phyloP scores from a whole-genome alignment of 2,888 invertebrate genomes.

The Isoperla grammatica region DNA sequence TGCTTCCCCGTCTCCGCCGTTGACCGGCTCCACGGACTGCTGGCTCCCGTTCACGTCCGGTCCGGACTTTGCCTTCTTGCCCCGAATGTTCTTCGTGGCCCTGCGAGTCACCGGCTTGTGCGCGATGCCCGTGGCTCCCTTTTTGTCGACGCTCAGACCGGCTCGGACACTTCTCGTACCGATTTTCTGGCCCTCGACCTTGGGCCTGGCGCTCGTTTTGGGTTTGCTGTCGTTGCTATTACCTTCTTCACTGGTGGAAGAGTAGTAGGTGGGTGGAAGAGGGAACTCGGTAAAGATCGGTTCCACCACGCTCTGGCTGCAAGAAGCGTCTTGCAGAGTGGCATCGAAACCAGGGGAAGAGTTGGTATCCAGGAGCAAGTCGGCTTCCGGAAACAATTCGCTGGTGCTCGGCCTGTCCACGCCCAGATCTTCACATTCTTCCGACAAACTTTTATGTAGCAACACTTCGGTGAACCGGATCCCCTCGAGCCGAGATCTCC shows the following conservation, averaged over 20 bases:
- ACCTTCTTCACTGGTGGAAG: slow-evolving; percentile 40
- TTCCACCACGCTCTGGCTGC: slow-evolving; percentile 41
- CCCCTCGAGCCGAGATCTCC: background rate
- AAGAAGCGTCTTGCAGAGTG: slow-evolving; percentile 46
- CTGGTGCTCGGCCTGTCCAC: slow-evolving; percentile 76
- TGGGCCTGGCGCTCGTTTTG: slow-evolving; percentile 28
- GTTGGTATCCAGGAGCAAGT: slow-evolving; percentile 59
- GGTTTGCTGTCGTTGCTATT: slow-evolving; percentile 38
- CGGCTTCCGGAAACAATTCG: slow-evolving; percentile 72
- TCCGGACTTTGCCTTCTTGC: too few relatives aligned
- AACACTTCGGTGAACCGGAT: slow-evolving; percentile 33
- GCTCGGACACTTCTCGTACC: slow-evolving; percentile 41
- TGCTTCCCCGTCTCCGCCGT: too few relatives aligned
- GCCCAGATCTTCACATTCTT: slow-evolving; percentile 72
- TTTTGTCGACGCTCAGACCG: slow-evolving; percentile 40
- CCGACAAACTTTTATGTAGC: slow-evolving; percentile 65
- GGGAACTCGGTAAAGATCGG: slow-evolving; percentile 33
- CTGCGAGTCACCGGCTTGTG: too few relatives aligned
- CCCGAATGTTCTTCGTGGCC: too few relatives aligned
- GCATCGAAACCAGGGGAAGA: slow-evolving; percentile 63
- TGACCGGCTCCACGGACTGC: too few relatives aligned
- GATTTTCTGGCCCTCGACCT: slow-evolving; percentile 33
- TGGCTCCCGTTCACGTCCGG: too few relatives aligned
- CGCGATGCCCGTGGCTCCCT: background rate
- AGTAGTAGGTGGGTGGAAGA: slow-evolving; percentile 41